Evolutionary conservation across 2,113 vertebrate genomes (phyloP), one percentile per base, ranked within the genome.

Genomic region (Lepisosteus osseus): DNA sequence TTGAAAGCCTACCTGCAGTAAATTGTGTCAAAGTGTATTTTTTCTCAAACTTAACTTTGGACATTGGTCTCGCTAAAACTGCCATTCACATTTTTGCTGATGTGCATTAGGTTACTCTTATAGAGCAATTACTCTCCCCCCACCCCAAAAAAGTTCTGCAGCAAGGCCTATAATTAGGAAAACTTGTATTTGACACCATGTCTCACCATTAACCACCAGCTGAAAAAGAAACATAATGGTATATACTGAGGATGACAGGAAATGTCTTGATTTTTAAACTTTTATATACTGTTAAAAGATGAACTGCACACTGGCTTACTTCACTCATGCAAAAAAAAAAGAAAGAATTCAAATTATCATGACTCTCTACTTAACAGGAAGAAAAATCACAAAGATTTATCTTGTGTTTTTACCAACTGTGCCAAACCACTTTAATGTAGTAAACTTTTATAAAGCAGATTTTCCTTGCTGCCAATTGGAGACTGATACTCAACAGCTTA

Each of bases 391-490:
- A 41, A 61, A 65, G 61, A 74, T 17, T 41, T 47, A 3, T 13
- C 12, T 47, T 64, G 45, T 29, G 7, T 14, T 67, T 72, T 54
- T 67, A 54, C 43, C 17, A 76, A 65, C n/a, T 67, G 73, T 43
- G 8, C 51, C 41, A 55, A 42, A 70, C 14, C 62, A 71, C 63
- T 74, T 76, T 72, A 45, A 76, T 75, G 62, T 72, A 69, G 17
- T 44, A 66, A 64, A 76, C 29, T 61, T 65, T 71, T 70, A 76
- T 70, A 73, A 67, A 75, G 41, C 65, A 74, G 29, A 47, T 59
- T 65, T 47, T 68, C 71, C 74, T 71, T 55, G 41, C 42, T 65
- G 43, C 68, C 45, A 44, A 42, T 57, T 3, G 7, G 2, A 41
- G 72, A 29, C 62, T 61, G 15, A 67, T 56, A 6, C 68, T 41